These are phyloP conservation scores for Oryctes rhinoceros DNA, from an alignment of 1,140 invertebrate genomes.

Conservation along the genomic window DNA sequence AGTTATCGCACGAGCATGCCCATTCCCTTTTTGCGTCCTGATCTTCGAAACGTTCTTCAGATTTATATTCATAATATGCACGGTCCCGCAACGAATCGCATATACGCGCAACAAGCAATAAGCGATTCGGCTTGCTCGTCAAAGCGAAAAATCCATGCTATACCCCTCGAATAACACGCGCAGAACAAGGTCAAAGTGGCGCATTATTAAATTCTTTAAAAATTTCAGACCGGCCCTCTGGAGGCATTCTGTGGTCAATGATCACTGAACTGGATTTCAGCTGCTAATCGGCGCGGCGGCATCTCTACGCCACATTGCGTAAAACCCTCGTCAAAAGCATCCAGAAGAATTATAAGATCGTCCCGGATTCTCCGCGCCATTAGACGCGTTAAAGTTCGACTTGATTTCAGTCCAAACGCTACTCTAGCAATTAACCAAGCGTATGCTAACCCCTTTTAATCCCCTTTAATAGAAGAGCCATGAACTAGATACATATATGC, in stretches of 20 bases:
- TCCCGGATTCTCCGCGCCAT: neutral
- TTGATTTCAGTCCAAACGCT: neutral
- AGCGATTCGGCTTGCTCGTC: neutral
- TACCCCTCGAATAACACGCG: neutral
- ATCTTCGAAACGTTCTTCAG: neutral
- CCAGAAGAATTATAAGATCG: neutral
- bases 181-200: neutral
- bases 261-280: neutral
- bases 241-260: neutral
- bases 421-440: neutral
- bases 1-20: too few relatives aligned
- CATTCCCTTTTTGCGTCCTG: neutral
- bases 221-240: neutral
- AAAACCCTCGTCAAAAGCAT: conserved; percentile 13
- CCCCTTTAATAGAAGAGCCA: too few relatives aligned
- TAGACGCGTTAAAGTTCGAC: neutral
- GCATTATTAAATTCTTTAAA: conserved; percentile 13
- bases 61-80: conserved; percentile 1
- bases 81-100: neutral
- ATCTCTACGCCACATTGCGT: neutral
- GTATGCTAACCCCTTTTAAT: neutral
- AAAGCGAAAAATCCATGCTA: neutral
- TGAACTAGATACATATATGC: too few relatives aligned
- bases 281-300: neutral
- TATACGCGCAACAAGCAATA: neutral